A percentile compares a stretch with the other conserved stretches of the same genome.
Evolutionary conservation across 1,140 invertebrate species (phyloP).

Genomic region (Dolichoris vasculosae): DNA sequence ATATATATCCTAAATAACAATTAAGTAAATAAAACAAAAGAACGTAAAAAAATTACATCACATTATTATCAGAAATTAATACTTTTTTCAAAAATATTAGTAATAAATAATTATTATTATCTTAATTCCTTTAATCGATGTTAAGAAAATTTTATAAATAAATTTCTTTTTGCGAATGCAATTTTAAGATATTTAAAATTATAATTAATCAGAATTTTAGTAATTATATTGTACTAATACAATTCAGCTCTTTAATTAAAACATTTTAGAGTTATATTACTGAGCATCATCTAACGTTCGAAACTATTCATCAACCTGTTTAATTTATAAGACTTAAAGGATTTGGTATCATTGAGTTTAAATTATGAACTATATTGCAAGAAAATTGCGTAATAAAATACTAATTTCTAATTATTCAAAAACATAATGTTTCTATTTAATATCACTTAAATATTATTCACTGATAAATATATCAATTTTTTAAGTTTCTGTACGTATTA

Average conservation of each 20-base stretch:
- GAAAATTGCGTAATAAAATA: background rate
- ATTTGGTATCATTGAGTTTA: background rate
- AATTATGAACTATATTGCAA: background rate
- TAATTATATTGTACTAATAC: background rate
- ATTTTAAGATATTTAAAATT: background rate
- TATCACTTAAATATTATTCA: background rate
- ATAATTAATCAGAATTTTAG: background rate
- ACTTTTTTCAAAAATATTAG: no score
- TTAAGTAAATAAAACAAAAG: no score
- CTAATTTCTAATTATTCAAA: background rate
- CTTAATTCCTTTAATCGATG: no score
- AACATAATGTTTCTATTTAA: background rate
- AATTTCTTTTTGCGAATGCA: no score
- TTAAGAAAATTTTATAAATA: no score
- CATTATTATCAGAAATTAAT: no score
- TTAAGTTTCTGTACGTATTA: background rate
- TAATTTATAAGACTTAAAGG: background rate
- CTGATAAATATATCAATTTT: no score
- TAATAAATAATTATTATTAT: no score
- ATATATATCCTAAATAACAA: no score
- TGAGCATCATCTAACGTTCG: background rate
- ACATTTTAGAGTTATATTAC: background rate
- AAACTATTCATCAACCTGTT: background rate
- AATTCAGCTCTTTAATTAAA: background rate
- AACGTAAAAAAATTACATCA: no score